A percentile compares a stretch with the other conserved stretches of the same genome.
phyloP scores from a whole-genome alignment of 2,797 vertebrate species.

The Peromyscus nudipes region DNA sequence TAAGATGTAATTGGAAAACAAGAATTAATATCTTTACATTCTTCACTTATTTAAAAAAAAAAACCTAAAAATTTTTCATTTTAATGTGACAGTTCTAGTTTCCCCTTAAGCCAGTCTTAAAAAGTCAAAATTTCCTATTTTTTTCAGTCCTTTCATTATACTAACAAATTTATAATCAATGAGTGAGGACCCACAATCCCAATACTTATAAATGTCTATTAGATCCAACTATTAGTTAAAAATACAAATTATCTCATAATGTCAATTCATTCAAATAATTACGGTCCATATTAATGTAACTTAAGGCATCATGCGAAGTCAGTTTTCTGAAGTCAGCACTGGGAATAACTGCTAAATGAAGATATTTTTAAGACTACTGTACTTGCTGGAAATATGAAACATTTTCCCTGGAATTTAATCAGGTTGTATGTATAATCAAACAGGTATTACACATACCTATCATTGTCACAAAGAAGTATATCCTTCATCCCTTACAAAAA shows the following conservation, averaged over 20 bases:
- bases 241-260: conserved; percentile 11
- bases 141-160: conserved; percentile 29
- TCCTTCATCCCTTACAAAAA: not conserved
- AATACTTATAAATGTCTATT: conserved; percentile 45
- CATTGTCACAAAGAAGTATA: not conserved
- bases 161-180: conserved; percentile 35
- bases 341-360: not conserved
- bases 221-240: not conserved
- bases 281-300: not conserved
- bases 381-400: conserved; percentile 13
- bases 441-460: not conserved
- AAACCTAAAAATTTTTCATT: not conserved
- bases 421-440: not conserved
- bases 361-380: not conserved
- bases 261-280: conserved; percentile 32
- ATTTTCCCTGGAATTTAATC: not conserved
- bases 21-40: not conserved
- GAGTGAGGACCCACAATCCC: not conserved
- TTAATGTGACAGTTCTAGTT: not conserved
- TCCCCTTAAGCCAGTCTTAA: conserved; percentile 27
- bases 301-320: not conserved
- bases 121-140: not conserved
- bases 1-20: conserved; percentile 10
- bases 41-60: not conserved
- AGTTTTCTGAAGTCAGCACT: not conserved